phyloP scores from a whole-genome alignment of 2,888 invertebrate species.

The Netelia inedita region DNA sequence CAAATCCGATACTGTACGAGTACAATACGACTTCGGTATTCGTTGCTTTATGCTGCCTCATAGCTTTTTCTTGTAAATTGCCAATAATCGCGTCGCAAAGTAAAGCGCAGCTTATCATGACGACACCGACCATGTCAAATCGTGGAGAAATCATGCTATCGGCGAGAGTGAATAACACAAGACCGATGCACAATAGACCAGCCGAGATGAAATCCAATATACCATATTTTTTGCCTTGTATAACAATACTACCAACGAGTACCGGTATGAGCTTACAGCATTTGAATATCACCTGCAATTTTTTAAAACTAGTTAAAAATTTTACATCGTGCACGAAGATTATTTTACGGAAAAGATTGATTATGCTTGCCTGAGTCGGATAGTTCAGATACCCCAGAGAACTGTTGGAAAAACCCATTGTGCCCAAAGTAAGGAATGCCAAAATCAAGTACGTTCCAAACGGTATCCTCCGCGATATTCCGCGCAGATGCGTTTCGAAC shows the following conservation, averaged over 20 bases:
- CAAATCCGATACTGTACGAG: constrained; percentile 95
- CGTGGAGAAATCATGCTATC: constrained; percentile 92
- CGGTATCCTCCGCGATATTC: constrained; percentile 91
- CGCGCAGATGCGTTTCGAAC: constrained; percentile 89
- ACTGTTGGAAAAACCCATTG: constrained; percentile 98
- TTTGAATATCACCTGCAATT: constrained; percentile 93
- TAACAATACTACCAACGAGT: constrained; percentile 96
- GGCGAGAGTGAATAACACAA: constrained; percentile 96
- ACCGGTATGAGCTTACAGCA: constrained; percentile 99
- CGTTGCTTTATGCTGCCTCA: constrained; percentile 93
- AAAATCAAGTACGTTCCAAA: constrained; percentile 92
- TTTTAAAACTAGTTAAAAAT: background rate
- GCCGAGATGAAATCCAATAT: constrained; percentile 94
- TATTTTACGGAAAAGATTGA: constrained; percentile 1
- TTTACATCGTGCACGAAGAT: background rate
- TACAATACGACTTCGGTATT: constrained; percentile 97
- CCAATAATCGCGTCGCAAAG: constrained; percentile 98
- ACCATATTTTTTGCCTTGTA: constrained; percentile 95
- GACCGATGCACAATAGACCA: constrained; percentile 93
- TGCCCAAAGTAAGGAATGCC: constrained; percentile 95
- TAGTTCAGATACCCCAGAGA: constrained; percentile 98
- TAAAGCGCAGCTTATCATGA: constrained; percentile 93
- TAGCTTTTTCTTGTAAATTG: constrained; percentile 98
- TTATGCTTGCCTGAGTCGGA: constrained; percentile 90
- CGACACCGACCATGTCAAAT: constrained; percentile 89